Percentiles rank a stretch among this genome's conserved stretches.
phyloP scores from a whole-genome alignment of 2,113 vertebrate species.

The Xiphophorus couchianus region DNA sequence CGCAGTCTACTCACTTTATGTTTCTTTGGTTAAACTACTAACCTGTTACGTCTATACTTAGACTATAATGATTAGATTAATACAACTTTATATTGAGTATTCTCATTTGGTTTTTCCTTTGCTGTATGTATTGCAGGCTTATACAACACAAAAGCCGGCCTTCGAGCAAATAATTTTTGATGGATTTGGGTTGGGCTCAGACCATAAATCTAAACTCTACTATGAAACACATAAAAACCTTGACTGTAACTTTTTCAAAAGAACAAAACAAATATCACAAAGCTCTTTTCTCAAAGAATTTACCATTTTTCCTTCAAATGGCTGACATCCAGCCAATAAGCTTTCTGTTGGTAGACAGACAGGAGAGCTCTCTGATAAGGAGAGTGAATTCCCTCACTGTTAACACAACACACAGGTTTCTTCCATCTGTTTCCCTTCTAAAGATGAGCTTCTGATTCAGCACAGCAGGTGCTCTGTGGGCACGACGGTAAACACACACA shows the following conservation, averaged over 20 bases:
- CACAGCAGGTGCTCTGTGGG: constrained; percentile 69
- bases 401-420: constrained; percentile 41
- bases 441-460: constrained; percentile 52
- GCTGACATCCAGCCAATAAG: constrained; percentile 31
- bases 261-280: background rate
- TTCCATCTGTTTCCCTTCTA: constrained; percentile 66
- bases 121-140: no score
- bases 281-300: constrained; percentile 20
- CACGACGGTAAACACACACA: constrained; percentile 50
- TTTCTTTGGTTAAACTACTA: no score
- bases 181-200: no score
- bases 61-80: no score
- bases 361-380: constrained; percentile 38
- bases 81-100: no score
- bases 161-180: no score
- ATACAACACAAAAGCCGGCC: no score
- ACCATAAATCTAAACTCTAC: constrained; percentile 1
- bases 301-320: constrained; percentile 30
- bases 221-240: constrained; percentile 13
- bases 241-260: constrained; percentile 16
- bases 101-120: no score
- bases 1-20: no score
- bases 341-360: constrained; percentile 41
- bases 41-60: no score
- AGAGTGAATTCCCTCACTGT: constrained; percentile 52